Base-by-base conservation (phyloP, 1,140 invertebrate species). In the Drosophila insularis region DNA sequence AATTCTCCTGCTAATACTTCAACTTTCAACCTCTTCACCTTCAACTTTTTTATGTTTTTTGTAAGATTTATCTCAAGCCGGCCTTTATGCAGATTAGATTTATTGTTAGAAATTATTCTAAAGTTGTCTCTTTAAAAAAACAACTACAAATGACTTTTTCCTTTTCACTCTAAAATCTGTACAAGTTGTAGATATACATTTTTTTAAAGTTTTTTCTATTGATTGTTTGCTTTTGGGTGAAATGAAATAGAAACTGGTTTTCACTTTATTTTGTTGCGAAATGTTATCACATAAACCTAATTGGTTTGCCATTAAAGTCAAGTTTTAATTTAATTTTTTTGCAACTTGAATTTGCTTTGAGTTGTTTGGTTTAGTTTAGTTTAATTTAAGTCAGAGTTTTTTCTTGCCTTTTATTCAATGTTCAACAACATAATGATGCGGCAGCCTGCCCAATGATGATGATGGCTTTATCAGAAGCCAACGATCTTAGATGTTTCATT, bases 401-500 rank as follows among this genome's bases (percentile, higher is more conserved):
- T 19, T 21, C n/a, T n/a, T 8, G 2, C 4, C 2, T 46, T 17
- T 50, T 50, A 21, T 50, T 11, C 4, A 50, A 50, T 4, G 19
- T 11, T 50, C 6, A 50, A 50, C 43, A 50, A 11, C 17, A 50
- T 50, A 50, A 50, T 50, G 43, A 50, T 21, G 43, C 17, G 19
- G 53, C 17, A 27, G 50, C 27, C 27, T 6, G 27, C 4, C 27
- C 27, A 27, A 32, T 14, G 27, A 59, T 54, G 74, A 46, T 86
- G 80, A 84, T 72, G 74, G 53, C 74, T 81, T 81, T 78, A 86
- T 86, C 82, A 79, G 50, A 50, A 67, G 68, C 10, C 64, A 35
- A 40, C 60, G 66, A 86, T 86, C 81, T 65, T 68, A 19, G 17
- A 50, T 50, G 14, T 46, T 46, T 21, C 17, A 21, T 50, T 50